Evolutionary conservation across 2,797 vertebrate genomes (phyloP), one percentile per base, ranked within the genome.

Genomic region (Aplochiton taeniatus): DNA sequence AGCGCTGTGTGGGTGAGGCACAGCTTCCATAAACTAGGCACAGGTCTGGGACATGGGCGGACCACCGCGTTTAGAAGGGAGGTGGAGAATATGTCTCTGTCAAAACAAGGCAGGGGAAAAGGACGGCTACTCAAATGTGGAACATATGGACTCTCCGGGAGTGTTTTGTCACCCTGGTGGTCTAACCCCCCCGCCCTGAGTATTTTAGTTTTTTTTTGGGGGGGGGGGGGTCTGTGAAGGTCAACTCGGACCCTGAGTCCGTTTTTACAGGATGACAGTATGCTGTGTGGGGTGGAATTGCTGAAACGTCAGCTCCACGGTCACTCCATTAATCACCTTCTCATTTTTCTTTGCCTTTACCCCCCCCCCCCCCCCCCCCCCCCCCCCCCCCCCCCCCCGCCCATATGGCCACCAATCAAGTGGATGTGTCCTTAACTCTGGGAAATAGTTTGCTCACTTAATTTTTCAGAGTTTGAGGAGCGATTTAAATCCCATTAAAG

Each of bases 401-500:
- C 31, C 6, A 31, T 31, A 31, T 6, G 31, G 31, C 31, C 31
- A 63, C 43, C 69, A 66, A 52, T 72, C 63, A 68, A 16, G 73
- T 75, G 58, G 53, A 64, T 62, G 68, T 75, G 74, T 80, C 75
- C 72, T 82, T 70, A 67, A 76, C 76, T 74, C 64, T 70, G 72
- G 58, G 72, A 77, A 73, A 63, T 67, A 11, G 67, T 83, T 79
- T 82, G 63, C 67, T 73, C 63, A 44, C 69, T 76, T 56, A 63
- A 66, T 77, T 82, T 82, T 74, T 74, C 73, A 78, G 70, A 68
- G 73, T 75, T 68, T 69, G 70, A 82, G 58, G 65, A 77, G 72
- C 52, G 48, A 82, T 86, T 82, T 74, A 78, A 81, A 84, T 75
- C 68, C 74, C 74, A 83, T 84, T 77, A 83, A 80, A 71, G 59